These are phyloP conservation scores for Dicrurus megarhynchus DNA, from an alignment of 2,113 vertebrate genomes.

Conservation along the genomic window DNA sequence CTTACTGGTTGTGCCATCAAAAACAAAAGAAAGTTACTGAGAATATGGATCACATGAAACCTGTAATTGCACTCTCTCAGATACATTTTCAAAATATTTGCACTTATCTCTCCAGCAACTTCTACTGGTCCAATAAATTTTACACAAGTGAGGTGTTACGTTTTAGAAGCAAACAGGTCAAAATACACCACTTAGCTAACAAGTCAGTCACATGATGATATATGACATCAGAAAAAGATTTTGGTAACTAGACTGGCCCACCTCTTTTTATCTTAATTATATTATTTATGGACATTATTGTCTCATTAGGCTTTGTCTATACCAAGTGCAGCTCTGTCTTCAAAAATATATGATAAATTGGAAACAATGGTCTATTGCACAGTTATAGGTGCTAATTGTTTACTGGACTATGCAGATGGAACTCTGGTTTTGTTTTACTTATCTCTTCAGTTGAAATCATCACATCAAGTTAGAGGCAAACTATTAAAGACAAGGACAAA, in stretches of 20 bases:
- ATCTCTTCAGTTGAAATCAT: neutral
- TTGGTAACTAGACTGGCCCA: neutral
- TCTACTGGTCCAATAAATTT: neutral
- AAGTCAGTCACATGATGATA: neutral
- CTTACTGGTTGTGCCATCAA: neutral
- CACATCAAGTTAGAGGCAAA: neutral
- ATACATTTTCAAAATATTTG: neutral
- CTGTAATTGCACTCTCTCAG: neutral
- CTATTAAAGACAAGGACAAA: neutral
- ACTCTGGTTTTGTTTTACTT: neutral
- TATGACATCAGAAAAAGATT: neutral
- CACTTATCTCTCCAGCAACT: neutral
- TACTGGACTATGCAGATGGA: neutral
- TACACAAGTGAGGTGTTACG: fast-evolving
- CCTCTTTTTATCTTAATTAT: neutral
- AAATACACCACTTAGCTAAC: neutral
- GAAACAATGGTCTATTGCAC: neutral
- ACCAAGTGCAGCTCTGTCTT: neutral
- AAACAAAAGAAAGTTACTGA: neutral
- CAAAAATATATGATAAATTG: neutral
- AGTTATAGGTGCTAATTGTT: neutral
- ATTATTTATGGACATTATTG: neutral
- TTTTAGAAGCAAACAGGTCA: neutral
- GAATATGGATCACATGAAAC: neutral
- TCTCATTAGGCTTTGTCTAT: neutral